Base-by-base conservation (phyloP, 2,888 invertebrate genomes). In the Rhagium mordax region DNA sequence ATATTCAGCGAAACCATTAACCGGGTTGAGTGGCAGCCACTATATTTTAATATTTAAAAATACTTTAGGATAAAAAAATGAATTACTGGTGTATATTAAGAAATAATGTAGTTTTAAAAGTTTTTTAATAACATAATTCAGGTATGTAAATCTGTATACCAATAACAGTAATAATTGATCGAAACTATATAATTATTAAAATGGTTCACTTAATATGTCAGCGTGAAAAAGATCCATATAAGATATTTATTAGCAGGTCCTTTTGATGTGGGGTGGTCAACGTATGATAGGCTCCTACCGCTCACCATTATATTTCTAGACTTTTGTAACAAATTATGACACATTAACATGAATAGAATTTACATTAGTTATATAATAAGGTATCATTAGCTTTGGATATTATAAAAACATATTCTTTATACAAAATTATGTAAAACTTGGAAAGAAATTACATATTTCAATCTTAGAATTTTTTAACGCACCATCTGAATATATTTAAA, bases 91-190 rank as follows among this genome's bases (percentile, higher is more conserved):
- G 29, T 53, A 20, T 53, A 65, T 53, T 41, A 53, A 53, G 65
- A 18, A 15, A 20, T 65, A 65, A 65, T 65, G 65, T 65, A 55
- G 16, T 62, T 70, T 70, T 62, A 70, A 70, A 62, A 70, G 70
- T 24, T 41, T 70, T 70, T 70, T 70, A 70, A 70, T 64, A 70
- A 70, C 62, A 64, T 62, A 53, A 55, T 53, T 64, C 48, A 33
- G 20, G 57, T 64, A 62, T 65, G 65, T 65, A 65, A 65, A 65
- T 65, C 18, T n/a, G 20, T 21, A 62, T 33, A 29, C 65, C 65
- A 53, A 65, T 53, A 53, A 29, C 33, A 15, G 65, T 65, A 53
- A 65, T 65, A 65, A 65, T 64, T 64, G 65, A 65, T 53, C 48
- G 51, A 27, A 53, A 33, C 33, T 24, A 7, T 65, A 18, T 65